These are phyloP conservation scores for Hyalella azteca DNA, from an alignment of 2,888 invertebrate species.

Conservation along the genomic window DNA sequence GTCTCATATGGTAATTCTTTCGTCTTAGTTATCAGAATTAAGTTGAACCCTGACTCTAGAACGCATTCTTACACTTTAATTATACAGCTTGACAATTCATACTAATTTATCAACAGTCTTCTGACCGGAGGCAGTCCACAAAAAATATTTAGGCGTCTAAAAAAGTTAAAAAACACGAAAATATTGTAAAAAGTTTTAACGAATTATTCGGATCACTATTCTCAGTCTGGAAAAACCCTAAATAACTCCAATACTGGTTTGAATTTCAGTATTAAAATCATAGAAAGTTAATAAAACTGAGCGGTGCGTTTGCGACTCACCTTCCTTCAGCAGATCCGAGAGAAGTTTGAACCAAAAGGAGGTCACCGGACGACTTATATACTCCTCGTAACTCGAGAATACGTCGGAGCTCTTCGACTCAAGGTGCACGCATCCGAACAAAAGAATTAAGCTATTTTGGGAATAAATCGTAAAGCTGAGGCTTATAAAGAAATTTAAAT, in stretches of 20 bases:
- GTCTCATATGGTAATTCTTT: no score
- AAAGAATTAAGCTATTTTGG: not conserved
- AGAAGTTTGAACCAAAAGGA: not conserved
- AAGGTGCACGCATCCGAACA: not conserved
- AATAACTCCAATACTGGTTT: not conserved
- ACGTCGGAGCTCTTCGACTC: not conserved
- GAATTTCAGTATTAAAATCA: not conserved
- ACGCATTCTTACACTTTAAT: no score
- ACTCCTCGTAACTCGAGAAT: not conserved
- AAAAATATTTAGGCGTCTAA: no score
- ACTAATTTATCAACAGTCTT: no score
- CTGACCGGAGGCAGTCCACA: no score
- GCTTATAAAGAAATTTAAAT: no score
- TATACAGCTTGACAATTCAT: no score
- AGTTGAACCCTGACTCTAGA: no score
- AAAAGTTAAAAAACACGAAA: no score
- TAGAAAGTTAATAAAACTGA: not conserved
- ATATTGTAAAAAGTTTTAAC: no score
- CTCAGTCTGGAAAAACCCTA: not conserved
- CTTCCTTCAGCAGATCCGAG: not conserved
- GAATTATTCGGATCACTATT: not conserved
- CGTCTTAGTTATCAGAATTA: no score
- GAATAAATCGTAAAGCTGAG: no score
- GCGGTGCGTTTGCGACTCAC: not conserved
- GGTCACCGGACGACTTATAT: not conserved